These are phyloP conservation scores for Natrix natrix DNA, from an alignment of 2,797 vertebrate genomes.

Conservation along the genomic window DNA sequence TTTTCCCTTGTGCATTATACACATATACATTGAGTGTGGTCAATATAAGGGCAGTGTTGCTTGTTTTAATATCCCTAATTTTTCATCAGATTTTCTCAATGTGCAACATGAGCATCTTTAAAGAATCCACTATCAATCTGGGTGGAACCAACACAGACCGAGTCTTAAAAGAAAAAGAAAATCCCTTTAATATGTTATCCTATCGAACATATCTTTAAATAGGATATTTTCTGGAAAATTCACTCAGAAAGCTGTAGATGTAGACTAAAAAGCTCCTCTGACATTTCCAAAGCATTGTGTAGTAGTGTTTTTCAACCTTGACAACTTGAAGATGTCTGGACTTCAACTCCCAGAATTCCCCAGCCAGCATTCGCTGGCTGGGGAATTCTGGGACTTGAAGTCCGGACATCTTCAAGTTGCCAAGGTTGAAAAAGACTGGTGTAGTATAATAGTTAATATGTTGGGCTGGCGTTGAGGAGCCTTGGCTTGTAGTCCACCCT, in stretches of 20 bases:
- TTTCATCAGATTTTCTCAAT: neutral
- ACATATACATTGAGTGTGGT: neutral
- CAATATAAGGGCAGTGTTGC: neutral
- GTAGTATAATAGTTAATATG: neutral
- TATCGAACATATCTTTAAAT: neutral
- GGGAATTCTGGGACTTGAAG: too few relatives aligned
- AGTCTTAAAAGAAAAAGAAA: neutral
- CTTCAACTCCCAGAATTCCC: too few relatives aligned
- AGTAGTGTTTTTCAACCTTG: too few relatives aligned
- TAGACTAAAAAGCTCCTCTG: neutral
- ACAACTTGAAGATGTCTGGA: too few relatives aligned
- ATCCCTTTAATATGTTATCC: neutral
- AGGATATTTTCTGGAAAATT: neutral
- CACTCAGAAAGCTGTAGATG: neutral
- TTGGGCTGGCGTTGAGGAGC: neutral
- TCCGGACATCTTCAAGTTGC: too few relatives aligned
- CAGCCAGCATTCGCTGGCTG: too few relatives aligned
- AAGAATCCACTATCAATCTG: neutral
- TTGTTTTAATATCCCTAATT: neutral
- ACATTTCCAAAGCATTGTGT: neutral
- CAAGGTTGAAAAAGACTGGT: too few relatives aligned
- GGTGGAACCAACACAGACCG: neutral
- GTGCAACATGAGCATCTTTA: neutral
- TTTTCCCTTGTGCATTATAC: rapidly evolving
- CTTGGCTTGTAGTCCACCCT: neutral